Percentiles rank a stretch among this genome's conserved stretches.
These are phyloP conservation scores for Cyprinella venusta DNA, from an alignment of 2,797 vertebrate genomes.

Conservation along the genomic window DNA sequence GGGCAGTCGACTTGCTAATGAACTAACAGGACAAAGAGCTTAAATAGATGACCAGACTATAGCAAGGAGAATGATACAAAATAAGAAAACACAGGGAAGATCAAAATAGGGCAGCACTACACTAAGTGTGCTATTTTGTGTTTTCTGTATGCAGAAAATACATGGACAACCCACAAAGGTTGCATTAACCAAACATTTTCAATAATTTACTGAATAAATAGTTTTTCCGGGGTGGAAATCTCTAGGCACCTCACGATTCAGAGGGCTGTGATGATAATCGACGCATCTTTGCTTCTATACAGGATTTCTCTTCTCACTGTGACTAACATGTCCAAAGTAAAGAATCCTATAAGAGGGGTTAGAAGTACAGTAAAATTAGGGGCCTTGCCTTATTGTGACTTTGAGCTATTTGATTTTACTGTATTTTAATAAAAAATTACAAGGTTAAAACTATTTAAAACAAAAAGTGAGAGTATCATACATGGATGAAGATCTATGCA, in stretches of 20 bases:
- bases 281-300: neutral
- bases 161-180: neutral
- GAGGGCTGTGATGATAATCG: neutral
- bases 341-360: neutral
- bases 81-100: neutral
- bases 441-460: neutral
- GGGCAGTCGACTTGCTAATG: neutral
- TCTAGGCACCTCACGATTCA: neutral
- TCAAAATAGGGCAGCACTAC: neutral
- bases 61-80: constrained; percentile 4
- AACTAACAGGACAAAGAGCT: constrained; percentile 4
- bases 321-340: neutral
- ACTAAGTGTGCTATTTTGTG: neutral
- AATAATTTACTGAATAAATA: neutral
- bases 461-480: neutral
- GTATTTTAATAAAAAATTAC: neutral
- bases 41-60: neutral
- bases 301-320: neutral
- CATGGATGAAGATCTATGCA: neutral
- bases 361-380: neutral
- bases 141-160: neutral
- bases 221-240: neutral
- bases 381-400: too few species aligned
- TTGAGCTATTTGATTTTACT: neutral
- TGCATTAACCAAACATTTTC: neutral